Percentiles rank a stretch among this genome's conserved stretches.
Evolutionary conservation across 2,888 invertebrate genomes (phyloP).

Genomic region (Cenopis cana): DNA sequence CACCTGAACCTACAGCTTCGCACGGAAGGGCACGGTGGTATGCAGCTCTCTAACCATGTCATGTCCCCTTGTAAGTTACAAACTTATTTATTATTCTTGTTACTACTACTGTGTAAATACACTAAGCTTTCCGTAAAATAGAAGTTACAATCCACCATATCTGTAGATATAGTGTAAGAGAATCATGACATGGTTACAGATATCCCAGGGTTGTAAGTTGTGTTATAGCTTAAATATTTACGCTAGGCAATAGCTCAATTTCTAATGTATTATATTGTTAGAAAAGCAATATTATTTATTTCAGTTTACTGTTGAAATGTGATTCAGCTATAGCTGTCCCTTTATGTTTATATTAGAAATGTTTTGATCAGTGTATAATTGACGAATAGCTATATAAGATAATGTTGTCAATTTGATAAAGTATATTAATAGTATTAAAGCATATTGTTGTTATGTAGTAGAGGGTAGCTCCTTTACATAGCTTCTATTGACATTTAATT

Average conservation of each 20-base stretch:
- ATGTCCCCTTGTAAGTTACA: slow-evolving; percentile 55
- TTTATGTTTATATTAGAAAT: slow-evolving; percentile 68
- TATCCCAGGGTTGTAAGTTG: slow-evolving; percentile 80
- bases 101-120: slow-evolving; percentile 69
- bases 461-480: slow-evolving; percentile 57
- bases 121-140: slow-evolving; percentile 55
- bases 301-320: slow-evolving; percentile 71
- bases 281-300: slow-evolving; percentile 72
- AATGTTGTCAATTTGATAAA: slow-evolving; percentile 67
- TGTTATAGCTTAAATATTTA: slow-evolving; percentile 48
- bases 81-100: slow-evolving; percentile 53
- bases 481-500: slow-evolving; percentile 55
- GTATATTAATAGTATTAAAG: slow-evolving; percentile 64
- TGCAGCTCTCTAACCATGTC: slow-evolving; percentile 81
- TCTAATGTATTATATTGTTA: slow-evolving; percentile 69
- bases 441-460: slow-evolving; percentile 64
- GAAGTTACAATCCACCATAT: slow-evolving; percentile 52
- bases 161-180: slow-evolving; percentile 55
- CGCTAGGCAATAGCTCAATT: slow-evolving; percentile 81
- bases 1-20: slow-evolving; percentile 73
- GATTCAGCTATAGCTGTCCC: slow-evolving; percentile 76
- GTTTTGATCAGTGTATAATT: slow-evolving; percentile 69
- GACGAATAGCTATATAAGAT: slow-evolving; percentile 67
- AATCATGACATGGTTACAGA: slow-evolving; percentile 77
- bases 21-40: slow-evolving; percentile 78